Percentiles rank a stretch among this genome's conserved stretches.
Conservation (phyloP, 2,113 vertebrate species). For the Emydocephalus ijimae region DNA sequence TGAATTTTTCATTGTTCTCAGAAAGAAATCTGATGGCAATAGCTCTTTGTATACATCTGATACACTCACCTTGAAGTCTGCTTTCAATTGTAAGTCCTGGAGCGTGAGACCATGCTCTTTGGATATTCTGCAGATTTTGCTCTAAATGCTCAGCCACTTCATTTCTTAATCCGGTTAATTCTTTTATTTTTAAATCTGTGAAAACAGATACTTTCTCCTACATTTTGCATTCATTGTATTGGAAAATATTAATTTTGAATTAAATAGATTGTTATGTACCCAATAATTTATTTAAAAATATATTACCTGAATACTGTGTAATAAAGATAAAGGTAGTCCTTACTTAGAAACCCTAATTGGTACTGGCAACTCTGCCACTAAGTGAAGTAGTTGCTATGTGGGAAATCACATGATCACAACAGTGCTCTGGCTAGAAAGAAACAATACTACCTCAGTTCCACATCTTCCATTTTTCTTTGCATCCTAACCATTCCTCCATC, state of each 20-base stretch:
- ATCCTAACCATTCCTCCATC: neutral
- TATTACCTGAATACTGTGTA: neutral
- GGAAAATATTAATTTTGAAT: neutral
- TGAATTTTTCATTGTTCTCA: neutral
- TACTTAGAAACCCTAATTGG: neutral
- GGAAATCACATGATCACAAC: neutral
- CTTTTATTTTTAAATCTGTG: conserved; percentile 21
- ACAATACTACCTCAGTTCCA: neutral
- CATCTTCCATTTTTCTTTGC: neutral
- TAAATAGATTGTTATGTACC: neutral
- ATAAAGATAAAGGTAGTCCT: neutral
- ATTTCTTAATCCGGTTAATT: conserved; percentile 2
- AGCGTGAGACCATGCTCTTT: neutral
- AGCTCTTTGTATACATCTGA: neutral
- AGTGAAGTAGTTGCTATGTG: neutral
- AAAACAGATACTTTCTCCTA: neutral
- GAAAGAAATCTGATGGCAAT: neutral
- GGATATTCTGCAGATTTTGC: neutral
- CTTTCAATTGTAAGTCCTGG: neutral
- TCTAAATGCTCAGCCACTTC: conserved; percentile 1
- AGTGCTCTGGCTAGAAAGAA: neutral
- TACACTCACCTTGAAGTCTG: neutral
- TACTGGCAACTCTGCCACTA: neutral
- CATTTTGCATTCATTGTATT: neutral
- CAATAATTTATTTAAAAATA: neutral